These are phyloP conservation scores for Petrocephalus microphthalmus DNA, from an alignment of 2,113 vertebrate genomes.

Conservation along the genomic window DNA sequence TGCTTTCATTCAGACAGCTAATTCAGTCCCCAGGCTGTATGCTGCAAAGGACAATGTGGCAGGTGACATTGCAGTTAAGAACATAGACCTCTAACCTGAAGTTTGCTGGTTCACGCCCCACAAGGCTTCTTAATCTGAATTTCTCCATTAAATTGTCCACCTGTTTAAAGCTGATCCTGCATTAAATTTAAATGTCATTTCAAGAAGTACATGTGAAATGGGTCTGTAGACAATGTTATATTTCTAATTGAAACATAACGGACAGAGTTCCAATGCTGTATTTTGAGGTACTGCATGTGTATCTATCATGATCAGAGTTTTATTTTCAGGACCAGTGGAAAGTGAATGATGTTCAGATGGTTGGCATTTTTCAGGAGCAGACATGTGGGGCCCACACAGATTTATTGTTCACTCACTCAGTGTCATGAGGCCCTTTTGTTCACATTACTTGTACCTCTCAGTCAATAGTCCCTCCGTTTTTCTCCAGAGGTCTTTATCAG, in stretches of 20 bases:
- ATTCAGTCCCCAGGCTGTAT: not conserved
- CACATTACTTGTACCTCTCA: not conserved
- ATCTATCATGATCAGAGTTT: not conserved
- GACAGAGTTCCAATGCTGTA: not conserved
- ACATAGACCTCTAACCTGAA: not conserved
- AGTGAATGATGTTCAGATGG: not conserved
- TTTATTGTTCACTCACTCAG: not conserved
- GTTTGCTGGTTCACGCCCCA: not conserved
- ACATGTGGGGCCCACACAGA: not conserved
- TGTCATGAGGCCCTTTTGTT: not conserved
- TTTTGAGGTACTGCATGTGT: not conserved
- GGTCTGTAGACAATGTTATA: not conserved
- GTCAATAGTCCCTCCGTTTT: not conserved
- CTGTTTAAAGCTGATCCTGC: not conserved
- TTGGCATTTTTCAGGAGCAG: not conserved
- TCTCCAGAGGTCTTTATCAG: not conserved
- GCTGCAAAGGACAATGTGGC: not conserved
- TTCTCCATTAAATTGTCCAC: not conserved
- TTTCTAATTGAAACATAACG: conserved; percentile 1
- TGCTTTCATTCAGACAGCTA: not conserved
- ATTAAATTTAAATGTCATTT: not conserved
- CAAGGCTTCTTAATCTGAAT: not conserved
- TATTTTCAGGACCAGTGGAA: not conserved
- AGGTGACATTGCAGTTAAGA: not conserved
- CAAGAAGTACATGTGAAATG: not conserved